These are phyloP conservation scores for Capromys pilorides DNA, from an alignment of 2,797 vertebrate genomes.

Conservation along the genomic window DNA sequence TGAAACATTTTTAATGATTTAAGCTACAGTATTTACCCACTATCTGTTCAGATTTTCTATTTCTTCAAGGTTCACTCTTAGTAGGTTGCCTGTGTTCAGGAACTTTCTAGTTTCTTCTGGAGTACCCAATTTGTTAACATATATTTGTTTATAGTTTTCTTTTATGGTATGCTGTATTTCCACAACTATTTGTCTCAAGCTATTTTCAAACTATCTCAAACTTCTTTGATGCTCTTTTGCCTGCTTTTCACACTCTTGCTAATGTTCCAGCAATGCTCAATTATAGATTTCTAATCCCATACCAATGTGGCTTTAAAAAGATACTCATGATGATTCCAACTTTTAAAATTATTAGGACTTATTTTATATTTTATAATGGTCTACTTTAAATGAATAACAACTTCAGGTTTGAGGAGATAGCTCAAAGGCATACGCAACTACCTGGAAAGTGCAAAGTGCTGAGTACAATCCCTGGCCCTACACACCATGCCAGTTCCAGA, in stretches of 20 bases:
- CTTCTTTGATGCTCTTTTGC: background rate
- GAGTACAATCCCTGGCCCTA: no score
- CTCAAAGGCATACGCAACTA: no score
- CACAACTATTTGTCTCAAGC: background rate
- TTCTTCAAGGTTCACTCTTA: background rate
- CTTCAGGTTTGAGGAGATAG: background rate
- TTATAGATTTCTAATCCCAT: background rate
- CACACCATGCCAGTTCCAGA: no score
- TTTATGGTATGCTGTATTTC: background rate
- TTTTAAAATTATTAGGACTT: background rate
- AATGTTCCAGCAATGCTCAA: background rate
- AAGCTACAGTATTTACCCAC: background rate
- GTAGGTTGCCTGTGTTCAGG: background rate
- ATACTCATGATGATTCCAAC: background rate
- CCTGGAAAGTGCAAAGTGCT: no score
- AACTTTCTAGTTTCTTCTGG: background rate
- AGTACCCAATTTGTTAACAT: background rate
- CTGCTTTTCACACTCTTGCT: background rate
- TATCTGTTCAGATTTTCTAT: background rate
- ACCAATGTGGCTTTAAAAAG: background rate
- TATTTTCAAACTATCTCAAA: conserved; percentile 21
- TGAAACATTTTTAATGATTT: background rate
- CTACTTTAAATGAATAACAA: background rate
- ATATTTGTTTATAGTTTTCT: background rate
- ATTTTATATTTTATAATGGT: background rate